Evolutionary conservation across 2,113 vertebrate species (phyloP).

Genomic region (Sebastes schlegelii): DNA sequence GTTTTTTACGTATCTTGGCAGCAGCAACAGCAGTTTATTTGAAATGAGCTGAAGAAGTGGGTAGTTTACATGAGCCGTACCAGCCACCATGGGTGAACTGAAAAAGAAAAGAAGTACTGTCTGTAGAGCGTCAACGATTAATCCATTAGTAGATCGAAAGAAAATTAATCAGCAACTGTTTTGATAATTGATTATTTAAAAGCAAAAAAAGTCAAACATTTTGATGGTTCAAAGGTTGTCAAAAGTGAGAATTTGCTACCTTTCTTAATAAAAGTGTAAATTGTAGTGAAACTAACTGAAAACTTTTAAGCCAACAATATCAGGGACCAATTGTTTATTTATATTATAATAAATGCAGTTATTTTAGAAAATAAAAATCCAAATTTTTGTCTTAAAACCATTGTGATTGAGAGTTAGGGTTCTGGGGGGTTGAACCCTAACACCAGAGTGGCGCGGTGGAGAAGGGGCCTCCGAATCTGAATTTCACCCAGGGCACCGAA

Average conservation of each 20-base stretch:
- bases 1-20: conserved; percentile 59
- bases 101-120: conserved; percentile 44
- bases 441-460: too few species aligned
- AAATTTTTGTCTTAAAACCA: too few species aligned
- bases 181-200: neutral
- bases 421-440: too few species aligned
- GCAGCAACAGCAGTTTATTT: conserved; percentile 64
- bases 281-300: too few species aligned
- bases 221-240: neutral
- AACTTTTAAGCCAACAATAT: too few species aligned
- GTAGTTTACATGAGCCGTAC: conserved; percentile 17
- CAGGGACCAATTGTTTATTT: too few species aligned
- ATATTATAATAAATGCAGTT: too few species aligned
- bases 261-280: too few species aligned
- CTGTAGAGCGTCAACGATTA: neutral
- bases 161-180: neutral
- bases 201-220: neutral
- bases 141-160: neutral
- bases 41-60: conserved; percentile 45
- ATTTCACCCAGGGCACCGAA: too few species aligned
- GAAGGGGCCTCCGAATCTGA: too few species aligned
- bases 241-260: neutral
- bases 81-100: conserved; percentile 3
- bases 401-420: too few species aligned
- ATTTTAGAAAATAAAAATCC: too few species aligned